These are phyloP conservation scores for Nymphicus hollandicus DNA, from an alignment of 2,113 vertebrate genomes.

Conservation along the genomic window DNA sequence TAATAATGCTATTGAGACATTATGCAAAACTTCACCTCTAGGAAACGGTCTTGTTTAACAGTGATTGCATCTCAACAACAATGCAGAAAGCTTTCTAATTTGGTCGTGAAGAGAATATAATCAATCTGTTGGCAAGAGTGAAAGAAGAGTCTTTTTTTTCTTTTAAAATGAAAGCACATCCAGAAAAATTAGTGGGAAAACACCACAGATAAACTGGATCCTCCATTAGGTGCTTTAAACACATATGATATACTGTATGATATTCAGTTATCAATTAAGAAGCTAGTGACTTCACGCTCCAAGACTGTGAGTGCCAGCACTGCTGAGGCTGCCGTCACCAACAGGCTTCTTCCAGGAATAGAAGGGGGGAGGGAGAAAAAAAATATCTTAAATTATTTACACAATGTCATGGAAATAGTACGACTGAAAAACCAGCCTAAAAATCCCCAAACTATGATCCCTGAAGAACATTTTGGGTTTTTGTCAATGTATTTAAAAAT, in stretches of 20 bases:
- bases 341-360: not conserved
- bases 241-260: no score
- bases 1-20: conserved; percentile 4
- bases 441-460: not conserved
- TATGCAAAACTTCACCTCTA: conserved; percentile 29
- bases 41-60: not conserved
- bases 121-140: not conserved
- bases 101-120: not conserved
- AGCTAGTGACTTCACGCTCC: not conserved
- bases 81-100: conserved; percentile 1
- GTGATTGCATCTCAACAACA: not conserved
- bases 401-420: not conserved
- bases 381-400: not conserved
- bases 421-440: not conserved
- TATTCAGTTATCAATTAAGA: not conserved
- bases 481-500: not conserved
- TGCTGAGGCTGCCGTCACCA: not conserved
- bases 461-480: not conserved
- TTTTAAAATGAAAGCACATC: not conserved
- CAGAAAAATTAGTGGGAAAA: not conserved
- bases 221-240: not conserved
- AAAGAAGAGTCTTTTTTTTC: not conserved
- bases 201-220: not conserved
- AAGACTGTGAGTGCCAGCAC: not conserved
- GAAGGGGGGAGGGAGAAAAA: not conserved